These are phyloP conservation scores for Julus scanicus DNA, from an alignment of 2,888 invertebrate species.

Conservation along the genomic window DNA sequence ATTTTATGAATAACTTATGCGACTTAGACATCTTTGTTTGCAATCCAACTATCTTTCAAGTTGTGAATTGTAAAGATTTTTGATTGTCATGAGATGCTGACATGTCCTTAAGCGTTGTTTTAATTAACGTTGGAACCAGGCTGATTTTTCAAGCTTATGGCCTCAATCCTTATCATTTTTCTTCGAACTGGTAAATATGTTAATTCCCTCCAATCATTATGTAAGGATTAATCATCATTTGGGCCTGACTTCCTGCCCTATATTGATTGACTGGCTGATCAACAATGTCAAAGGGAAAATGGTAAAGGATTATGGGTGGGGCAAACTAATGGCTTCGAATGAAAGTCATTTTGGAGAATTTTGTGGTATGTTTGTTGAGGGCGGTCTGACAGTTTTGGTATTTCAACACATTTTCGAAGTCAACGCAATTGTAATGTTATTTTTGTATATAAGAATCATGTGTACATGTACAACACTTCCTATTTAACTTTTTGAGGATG, in stretches of 20 bases:
- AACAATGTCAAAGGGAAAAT: conserved; percentile 20
- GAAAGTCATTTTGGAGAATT: neutral
- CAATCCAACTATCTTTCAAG: too few species aligned
- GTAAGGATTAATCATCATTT: conserved; percentile 42
- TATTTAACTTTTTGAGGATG: neutral
- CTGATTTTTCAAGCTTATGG: neutral
- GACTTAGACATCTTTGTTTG: too few species aligned
- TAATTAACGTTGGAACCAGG: neutral
- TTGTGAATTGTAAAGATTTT: neutral
- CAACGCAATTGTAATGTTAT: neutral
- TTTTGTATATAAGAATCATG: neutral
- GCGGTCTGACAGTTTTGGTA: neutral
- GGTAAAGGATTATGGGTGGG: neutral
- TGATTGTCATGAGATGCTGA: neutral
- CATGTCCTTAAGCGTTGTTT: neutral
- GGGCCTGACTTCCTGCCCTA: conserved; percentile 35
- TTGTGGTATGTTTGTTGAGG: conserved; percentile 6
- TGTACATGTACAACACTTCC: neutral
- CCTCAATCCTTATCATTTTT: conserved; percentile 8
- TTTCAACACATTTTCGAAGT: conserved; percentile 1
- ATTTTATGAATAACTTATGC: neutral
- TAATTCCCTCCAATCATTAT: conserved; percentile 14
- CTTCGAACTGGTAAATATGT: neutral
- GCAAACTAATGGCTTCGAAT: neutral
- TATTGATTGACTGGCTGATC: conserved; percentile 32